phyloP scores from a whole-genome alignment of 2,113 vertebrate genomes.

The Ceratotherium simum region DNA sequence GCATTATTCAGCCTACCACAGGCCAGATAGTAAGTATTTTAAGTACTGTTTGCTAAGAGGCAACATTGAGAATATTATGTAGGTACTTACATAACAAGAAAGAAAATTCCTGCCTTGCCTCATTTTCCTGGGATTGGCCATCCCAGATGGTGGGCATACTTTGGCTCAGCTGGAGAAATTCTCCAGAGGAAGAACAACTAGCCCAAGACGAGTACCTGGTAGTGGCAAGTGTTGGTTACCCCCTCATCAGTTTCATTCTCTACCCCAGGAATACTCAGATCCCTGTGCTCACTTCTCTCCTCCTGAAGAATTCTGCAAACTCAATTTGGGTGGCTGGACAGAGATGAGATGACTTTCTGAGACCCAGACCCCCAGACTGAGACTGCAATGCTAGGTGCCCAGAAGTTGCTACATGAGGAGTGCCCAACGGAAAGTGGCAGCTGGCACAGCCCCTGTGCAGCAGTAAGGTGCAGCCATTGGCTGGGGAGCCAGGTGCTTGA shows the following conservation, averaged over 20 bases:
- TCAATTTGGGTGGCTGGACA: not conserved
- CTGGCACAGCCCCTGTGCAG: too few species aligned
- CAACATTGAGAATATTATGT: not conserved
- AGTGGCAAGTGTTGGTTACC: accelerated
- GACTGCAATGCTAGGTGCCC: not conserved
- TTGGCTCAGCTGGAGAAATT: not conserved
- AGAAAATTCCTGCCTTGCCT: not conserved
- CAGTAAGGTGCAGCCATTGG: accelerated
- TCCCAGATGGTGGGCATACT: not conserved
- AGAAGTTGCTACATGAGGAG: not conserved
- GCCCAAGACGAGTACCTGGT: not conserved
- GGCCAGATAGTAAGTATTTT: not conserved
- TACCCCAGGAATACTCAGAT: not conserved
- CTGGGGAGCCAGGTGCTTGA: not conserved
- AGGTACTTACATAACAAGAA: not conserved
- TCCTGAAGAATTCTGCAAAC: not conserved
- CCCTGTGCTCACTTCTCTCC: not conserved
- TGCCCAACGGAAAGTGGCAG: not conserved
- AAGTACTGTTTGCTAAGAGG: not conserved
- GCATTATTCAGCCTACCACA: not conserved
- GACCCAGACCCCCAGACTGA: not conserved
- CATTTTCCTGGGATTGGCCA: not conserved
- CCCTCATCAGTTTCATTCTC: not conserved
- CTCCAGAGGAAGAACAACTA: not conserved
- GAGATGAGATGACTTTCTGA: not conserved